Evolutionary conservation across 2,888 invertebrate genomes (phyloP), one percentile per base, ranked within the genome.

Genomic region (Drosophila anceps): DNA sequence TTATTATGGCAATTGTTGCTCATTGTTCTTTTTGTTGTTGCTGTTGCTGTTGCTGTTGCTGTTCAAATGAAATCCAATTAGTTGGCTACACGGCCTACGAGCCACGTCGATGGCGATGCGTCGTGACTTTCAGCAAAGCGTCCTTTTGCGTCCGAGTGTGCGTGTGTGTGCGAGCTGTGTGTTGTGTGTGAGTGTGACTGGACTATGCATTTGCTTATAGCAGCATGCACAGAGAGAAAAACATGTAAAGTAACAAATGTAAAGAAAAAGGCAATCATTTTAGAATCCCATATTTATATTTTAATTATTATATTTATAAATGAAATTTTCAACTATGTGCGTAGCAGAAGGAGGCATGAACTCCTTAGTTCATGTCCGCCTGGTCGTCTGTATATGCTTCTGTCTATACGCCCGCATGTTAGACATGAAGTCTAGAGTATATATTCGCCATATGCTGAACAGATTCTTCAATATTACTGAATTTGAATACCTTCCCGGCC

Each of bases 21-120:
- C 51, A 64, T 61, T 78, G 73, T 53, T n/a, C n/a, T 77, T 82
- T 68, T 67, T 77, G 64, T 31, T 59, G 77, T 59, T 79, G 68
- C 72, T 79, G 82, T 69, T 71, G 64, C 24, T 57, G 76, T 53
- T 79, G 69, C 70, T 79, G 82, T 70, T 73, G 70, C 75, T 79
- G 82, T 71, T 73, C 82, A 88, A 88, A 89, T 83, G 79, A 89
- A 89, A 90, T 90, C 88, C 90, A 89, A 89, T 89, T 89, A 89
- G 88, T 70, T 69, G 73, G 57, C 77, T 75, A 87, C 87, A 89
- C 75, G 90, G 90, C 88, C 84, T 83, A 85, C 75, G 69, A 69
- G 58, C 74, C 48, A 73, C 73, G 39, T 55, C 76, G 69, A 66
- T 68, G 67, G 44, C 66, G 77, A 51, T 74, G 83, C 82, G 64